Evolutionary conservation across 1,140 invertebrate species (phyloP).

Genomic region (Calephelis nemesis): DNA sequence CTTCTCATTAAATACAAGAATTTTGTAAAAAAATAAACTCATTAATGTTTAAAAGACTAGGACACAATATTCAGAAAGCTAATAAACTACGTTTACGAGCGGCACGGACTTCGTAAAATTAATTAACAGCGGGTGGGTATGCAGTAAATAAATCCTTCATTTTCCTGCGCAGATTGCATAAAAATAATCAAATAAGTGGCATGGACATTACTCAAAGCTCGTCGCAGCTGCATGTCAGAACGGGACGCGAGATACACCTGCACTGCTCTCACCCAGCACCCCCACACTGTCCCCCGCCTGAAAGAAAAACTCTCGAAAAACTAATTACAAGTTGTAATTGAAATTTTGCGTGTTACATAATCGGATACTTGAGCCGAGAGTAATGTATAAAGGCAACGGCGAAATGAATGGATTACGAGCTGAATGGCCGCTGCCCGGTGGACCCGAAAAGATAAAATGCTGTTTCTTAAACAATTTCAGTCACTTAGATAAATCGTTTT

Average conservation of each 20-base stretch:
- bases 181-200: conserved; percentile 77
- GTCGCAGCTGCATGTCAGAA: conserved; percentile 52
- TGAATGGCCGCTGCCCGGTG: conserved; percentile 38
- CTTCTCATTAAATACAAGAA: no score
- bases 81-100: conserved; percentile 37
- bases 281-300: conserved; percentile 67
- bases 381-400: conserved; percentile 74
- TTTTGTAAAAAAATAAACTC: conserved; percentile 7
- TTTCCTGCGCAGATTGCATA: conserved; percentile 75
- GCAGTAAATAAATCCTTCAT: conserved; percentile 72
- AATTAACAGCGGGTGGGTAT: conserved; percentile 67
- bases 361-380: conserved; percentile 79
- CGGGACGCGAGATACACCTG: conserved; percentile 32
- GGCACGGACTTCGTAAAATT: conserved; percentile 60
- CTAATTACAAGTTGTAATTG: conserved; percentile 81
- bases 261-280: conserved; percentile 44
- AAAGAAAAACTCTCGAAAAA: conserved; percentile 81
- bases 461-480: conserved; percentile 13
- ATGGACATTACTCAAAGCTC: conserved; percentile 71
- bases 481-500: conserved; percentile 14
- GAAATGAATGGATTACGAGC: conserved; percentile 61
- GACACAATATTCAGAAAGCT: conserved; percentile 37
- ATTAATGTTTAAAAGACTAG: conserved; percentile 19
- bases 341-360: conserved; percentile 81
- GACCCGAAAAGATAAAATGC: conserved; percentile 24